A percentile compares a stretch with the other conserved stretches of the same genome.
Evolutionary conservation across 2,888 invertebrate species (phyloP).

Genomic region (Perizoma affinitatum): DNA sequence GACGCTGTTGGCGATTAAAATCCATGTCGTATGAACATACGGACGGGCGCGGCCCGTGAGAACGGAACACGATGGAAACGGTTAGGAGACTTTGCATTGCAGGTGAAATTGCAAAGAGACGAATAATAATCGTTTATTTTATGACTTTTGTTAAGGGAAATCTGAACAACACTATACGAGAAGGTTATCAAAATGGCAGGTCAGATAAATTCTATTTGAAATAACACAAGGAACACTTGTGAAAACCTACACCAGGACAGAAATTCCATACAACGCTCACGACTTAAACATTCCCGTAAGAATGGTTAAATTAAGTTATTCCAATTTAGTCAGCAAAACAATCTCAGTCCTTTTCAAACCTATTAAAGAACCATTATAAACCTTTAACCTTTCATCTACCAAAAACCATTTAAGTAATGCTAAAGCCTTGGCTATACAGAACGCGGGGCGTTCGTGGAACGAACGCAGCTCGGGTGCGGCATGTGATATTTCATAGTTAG

Average conservation of each 20-base stretch:
- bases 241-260: background rate
- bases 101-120: constrained; percentile 16
- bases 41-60: constrained; percentile 70
- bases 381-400: constrained; percentile 59
- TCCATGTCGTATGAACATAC: constrained; percentile 65
- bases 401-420: constrained; percentile 63
- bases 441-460: background rate
- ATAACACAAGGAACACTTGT: too few relatives aligned
- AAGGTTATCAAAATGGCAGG: too few relatives aligned
- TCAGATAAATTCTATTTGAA: too few relatives aligned
- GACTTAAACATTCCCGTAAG: constrained; percentile 25
- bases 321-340: constrained; percentile 30
- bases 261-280: constrained; percentile 15
- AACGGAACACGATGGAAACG: constrained; percentile 57
- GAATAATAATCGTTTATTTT: background rate
- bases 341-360: constrained; percentile 38
- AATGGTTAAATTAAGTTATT: constrained; percentile 31
- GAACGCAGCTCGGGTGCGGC: background rate
- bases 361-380: constrained; percentile 53
- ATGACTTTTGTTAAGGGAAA: too few relatives aligned
- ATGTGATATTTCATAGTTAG: background rate
- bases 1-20: constrained; percentile 73
- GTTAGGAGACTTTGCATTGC: constrained; percentile 52
- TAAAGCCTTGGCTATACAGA: constrained; percentile 12
- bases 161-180: too few relatives aligned